These are phyloP conservation scores for Laspeyria flexula DNA, from an alignment of 2,888 invertebrate species.

Conservation along the genomic window DNA sequence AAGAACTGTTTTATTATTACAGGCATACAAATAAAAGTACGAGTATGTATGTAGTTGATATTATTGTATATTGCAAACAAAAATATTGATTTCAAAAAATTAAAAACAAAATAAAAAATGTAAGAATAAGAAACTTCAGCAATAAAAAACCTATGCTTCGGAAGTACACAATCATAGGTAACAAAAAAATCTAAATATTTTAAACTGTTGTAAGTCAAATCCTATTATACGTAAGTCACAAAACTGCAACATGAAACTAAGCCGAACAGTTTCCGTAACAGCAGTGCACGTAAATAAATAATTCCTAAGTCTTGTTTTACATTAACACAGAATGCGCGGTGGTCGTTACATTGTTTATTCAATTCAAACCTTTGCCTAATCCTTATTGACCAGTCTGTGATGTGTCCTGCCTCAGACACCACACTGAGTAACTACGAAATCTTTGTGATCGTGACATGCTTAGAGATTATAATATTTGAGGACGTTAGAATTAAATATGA, in stretches of 20 bases:
- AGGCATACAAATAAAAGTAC: too few relatives aligned
- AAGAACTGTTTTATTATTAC: too few relatives aligned
- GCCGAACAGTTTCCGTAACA: conserved; percentile 23
- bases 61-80: too few relatives aligned
- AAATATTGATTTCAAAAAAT: too few relatives aligned
- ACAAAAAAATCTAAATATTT: too few relatives aligned
- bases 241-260: conserved; percentile 15
- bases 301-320: conserved; percentile 60
- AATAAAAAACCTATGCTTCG: too few relatives aligned
- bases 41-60: too few relatives aligned
- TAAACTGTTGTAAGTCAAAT: too few relatives aligned
- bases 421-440: not conserved
- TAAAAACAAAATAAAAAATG: too few relatives aligned
- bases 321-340: conserved; percentile 60
- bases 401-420: conserved; percentile 21
- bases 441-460: conserved; percentile 2
- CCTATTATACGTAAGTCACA: not conserved
- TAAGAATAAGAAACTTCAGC: too few relatives aligned
- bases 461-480: not conserved
- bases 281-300: conserved; percentile 49
- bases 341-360: conserved; percentile 75
- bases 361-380: conserved; percentile 72
- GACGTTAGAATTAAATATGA: not conserved
- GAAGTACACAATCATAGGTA: too few relatives aligned
- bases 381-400: conserved; percentile 70